Percentiles rank a stretch among this genome's conserved stretches.
Conservation (phyloP, 1,140 invertebrate species). For the Ruditapes philippinarum region DNA sequence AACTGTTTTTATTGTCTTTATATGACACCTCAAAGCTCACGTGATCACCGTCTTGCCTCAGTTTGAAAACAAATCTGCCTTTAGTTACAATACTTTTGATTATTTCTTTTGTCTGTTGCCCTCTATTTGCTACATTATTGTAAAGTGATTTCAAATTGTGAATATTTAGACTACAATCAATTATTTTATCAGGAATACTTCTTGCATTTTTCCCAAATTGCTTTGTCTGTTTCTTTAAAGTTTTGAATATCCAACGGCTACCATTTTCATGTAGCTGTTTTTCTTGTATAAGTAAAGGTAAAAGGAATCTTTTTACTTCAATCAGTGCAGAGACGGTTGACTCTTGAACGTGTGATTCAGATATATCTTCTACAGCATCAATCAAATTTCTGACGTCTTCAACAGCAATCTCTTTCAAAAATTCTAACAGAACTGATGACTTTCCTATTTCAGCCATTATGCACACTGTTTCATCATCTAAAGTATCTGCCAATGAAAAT, state of each 20-base stretch:
- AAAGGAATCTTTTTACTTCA: slow-evolving; percentile 51
- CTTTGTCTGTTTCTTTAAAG: slow-evolving; percentile 4
- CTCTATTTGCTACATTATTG: slow-evolving; percentile 64
- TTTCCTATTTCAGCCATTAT: background rate
- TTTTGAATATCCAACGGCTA: background rate
- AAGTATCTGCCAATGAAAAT: background rate
- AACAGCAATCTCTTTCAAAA: slow-evolving; percentile 43
- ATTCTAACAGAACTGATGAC: slow-evolving; percentile 46
- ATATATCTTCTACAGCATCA: slow-evolving; percentile 65
- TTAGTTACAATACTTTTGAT: slow-evolving; percentile 54
- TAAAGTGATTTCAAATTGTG: slow-evolving; percentile 66
- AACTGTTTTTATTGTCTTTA: slow-evolving; percentile 37
- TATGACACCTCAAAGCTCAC: background rate
- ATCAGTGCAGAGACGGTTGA: slow-evolving; percentile 63
- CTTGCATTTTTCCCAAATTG: background rate
- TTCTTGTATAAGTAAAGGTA: slow-evolving; percentile 19
- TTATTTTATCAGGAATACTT: slow-evolving; percentile 48
- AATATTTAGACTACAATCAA: slow-evolving; percentile 50
- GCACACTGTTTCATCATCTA: background rate
- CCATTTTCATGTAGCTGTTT: background rate
- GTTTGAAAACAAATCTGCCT: slow-evolving; percentile 52
- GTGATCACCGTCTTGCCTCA: background rate
- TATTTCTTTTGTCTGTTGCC: slow-evolving; percentile 65
- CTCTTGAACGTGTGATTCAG: slow-evolving; percentile 64
- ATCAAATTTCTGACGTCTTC: slow-evolving; percentile 65